These are phyloP conservation scores for Phaedon cochleariae DNA, from an alignment of 2,888 invertebrate genomes.

Conservation along the genomic window DNA sequence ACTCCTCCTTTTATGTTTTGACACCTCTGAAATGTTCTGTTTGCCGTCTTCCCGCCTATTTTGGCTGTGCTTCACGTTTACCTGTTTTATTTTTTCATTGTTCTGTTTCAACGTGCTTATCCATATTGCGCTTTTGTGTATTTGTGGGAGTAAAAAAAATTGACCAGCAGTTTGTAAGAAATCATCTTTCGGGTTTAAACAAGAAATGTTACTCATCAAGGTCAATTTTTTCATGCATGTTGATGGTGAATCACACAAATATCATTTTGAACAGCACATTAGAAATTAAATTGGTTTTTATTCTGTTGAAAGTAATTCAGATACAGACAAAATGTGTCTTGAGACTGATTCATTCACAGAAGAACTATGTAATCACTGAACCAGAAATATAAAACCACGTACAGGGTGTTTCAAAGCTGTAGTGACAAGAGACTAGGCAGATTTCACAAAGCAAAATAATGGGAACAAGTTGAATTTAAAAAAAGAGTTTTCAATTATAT, in stretches of 20 bases:
- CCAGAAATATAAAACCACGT: too few relatives aligned
- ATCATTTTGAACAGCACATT: background rate
- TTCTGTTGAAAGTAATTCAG: too few relatives aligned
- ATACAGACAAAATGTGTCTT: too few relatives aligned
- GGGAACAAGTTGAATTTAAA: too few relatives aligned
- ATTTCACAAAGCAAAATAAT: too few relatives aligned
- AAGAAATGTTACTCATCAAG: background rate
- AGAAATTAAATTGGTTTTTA: background rate
- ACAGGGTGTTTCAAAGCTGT: too few relatives aligned
- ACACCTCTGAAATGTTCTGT: constrained; percentile 6
- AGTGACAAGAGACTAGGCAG: too few relatives aligned
- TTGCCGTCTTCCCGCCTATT: constrained; percentile 28
- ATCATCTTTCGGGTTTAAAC: background rate
- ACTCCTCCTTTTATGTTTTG: background rate
- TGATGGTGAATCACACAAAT: constrained; percentile 2
- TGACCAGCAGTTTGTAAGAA: background rate
- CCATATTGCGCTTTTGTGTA: constrained; percentile 29
- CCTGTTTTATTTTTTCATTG: constrained; percentile 32
- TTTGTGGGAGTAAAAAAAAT: constrained; percentile 4
- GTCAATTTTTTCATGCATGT: constrained; percentile 16
- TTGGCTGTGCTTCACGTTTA: constrained; percentile 50
- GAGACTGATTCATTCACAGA: too few relatives aligned
- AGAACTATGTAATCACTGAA: too few relatives aligned
- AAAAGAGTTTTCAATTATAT: too few relatives aligned
- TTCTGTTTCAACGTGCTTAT: constrained; percentile 33